These are phyloP conservation scores for Phaonia tiefii DNA, from an alignment of 2,888 invertebrate genomes.

Conservation along the genomic window DNA sequence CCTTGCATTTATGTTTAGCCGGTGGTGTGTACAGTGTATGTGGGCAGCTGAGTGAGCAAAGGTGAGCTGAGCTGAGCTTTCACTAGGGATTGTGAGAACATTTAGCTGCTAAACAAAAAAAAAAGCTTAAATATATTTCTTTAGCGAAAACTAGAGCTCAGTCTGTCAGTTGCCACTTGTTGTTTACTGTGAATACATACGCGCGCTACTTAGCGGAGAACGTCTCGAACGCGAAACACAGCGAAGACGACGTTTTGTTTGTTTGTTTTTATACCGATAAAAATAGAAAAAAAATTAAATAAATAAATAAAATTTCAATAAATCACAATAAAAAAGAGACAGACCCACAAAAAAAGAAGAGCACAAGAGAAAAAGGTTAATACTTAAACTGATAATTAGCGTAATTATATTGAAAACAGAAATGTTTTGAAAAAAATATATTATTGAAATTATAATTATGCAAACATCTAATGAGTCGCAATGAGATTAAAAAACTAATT, in stretches of 20 bases:
- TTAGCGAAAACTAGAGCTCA: constrained; percentile 49
- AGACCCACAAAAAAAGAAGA: constrained; percentile 1
- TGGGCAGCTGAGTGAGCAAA: background rate
- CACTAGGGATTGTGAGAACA: constrained; percentile 44
- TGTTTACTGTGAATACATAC: constrained; percentile 57
- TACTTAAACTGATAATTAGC: constrained; percentile 14
- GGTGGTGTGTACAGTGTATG: too few species aligned
- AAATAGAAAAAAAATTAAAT: too few species aligned
- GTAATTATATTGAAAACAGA: background rate
- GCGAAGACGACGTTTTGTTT: background rate
- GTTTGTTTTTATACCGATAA: background rate
- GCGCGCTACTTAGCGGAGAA: background rate
- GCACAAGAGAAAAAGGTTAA: constrained; percentile 55
- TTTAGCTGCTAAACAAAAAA: background rate
- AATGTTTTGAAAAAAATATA: background rate
- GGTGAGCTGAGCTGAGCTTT: constrained; percentile 61
- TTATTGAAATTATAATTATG: constrained; percentile 50
- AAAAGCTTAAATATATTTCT: constrained; percentile 46
- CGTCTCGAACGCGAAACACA: background rate
- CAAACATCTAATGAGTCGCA: constrained; percentile 53
- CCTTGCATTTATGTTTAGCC: constrained; percentile 27
- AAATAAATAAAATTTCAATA: constrained; percentile 37
- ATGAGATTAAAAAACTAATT: constrained; percentile 23
- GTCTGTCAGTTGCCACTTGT: constrained; percentile 63
- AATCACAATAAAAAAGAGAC: constrained; percentile 3